These are phyloP conservation scores for Tetraodon nigroviridis DNA, from an alignment of 2,113 vertebrate species.

Conservation along the genomic window DNA sequence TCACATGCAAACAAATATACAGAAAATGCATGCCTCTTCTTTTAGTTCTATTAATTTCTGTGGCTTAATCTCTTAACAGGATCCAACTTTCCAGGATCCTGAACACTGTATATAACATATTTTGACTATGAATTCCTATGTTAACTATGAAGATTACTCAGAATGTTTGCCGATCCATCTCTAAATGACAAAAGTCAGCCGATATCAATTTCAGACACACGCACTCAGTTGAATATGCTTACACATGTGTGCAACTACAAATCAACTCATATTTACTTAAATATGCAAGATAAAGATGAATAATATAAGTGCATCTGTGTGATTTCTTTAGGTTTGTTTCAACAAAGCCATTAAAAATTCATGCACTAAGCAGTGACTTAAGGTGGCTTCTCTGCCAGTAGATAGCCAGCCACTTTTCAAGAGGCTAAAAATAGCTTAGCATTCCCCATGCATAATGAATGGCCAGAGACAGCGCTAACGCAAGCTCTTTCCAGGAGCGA, in stretches of 20 bases:
- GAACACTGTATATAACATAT: too few relatives aligned
- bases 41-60: too few relatives aligned
- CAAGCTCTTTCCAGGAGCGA: slow-evolving; percentile 68
- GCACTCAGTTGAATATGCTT: neutral
- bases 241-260: neutral
- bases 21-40: too few relatives aligned
- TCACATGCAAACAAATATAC: neutral
- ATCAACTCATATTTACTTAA: slow-evolving; percentile 4
- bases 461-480: slow-evolving; percentile 60
- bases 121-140: too few relatives aligned
- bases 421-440: slow-evolving; percentile 66
- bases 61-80: too few relatives aligned
- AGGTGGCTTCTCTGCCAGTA: slow-evolving; percentile 65
- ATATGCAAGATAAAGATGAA: too few relatives aligned
- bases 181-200: too few relatives aligned
- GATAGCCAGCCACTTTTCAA: slow-evolving; percentile 59
- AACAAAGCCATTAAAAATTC: slow-evolving; percentile 71
- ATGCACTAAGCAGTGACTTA: slow-evolving; percentile 61
- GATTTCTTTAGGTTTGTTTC: slow-evolving; percentile 59
- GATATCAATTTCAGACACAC: slow-evolving; percentile 24
- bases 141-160: too few relatives aligned
- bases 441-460: slow-evolving; percentile 76
- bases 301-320: slow-evolving; percentile 21
- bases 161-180: too few relatives aligned
- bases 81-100: too few relatives aligned